phyloP scores from a whole-genome alignment of 2,797 vertebrate species.

The Trachurus trachurus region DNA sequence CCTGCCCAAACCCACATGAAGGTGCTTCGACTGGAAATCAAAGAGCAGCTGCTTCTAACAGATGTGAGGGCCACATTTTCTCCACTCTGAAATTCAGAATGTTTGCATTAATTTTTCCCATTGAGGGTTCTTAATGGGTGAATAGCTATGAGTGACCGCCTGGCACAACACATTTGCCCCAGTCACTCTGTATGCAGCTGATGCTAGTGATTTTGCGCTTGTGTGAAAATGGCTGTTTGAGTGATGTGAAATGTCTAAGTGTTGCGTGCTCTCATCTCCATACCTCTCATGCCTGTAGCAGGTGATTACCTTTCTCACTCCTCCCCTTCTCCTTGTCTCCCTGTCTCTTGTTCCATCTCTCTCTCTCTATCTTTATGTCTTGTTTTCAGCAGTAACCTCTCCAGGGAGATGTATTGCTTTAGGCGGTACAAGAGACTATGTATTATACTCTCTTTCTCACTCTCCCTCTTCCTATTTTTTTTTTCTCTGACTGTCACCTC shows the following conservation, averaged over 20 bases:
- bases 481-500: constrained; percentile 52
- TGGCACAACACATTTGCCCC: constrained; percentile 8
- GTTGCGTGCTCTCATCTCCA: constrained; percentile 52
- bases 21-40: constrained; percentile 22
- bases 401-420: constrained; percentile 85
- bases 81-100: constrained; percentile 11
- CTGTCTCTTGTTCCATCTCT: constrained; percentile 41
- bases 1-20: background rate
- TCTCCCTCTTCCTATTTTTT: constrained; percentile 33
- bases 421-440: constrained; percentile 81
- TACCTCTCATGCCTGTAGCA: constrained; percentile 57
- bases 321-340: constrained; percentile 38
- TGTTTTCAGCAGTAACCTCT: constrained; percentile 79
- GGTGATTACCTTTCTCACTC: constrained; percentile 71
- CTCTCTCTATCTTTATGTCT: constrained; percentile 63
- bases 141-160: constrained; percentile 31
- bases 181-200: constrained; percentile 39
- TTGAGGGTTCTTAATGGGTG: constrained; percentile 6
- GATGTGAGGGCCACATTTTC: constrained; percentile 25
- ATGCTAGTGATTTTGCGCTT: constrained; percentile 49
- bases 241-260: constrained; percentile 43
- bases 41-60: constrained; percentile 32
- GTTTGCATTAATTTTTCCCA: constrained; percentile 40
- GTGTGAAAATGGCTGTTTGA: constrained; percentile 50
- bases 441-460: constrained; percentile 65